Base-by-base conservation (phyloP, 2,888 invertebrate species). In the Cantharis rufa region DNA sequence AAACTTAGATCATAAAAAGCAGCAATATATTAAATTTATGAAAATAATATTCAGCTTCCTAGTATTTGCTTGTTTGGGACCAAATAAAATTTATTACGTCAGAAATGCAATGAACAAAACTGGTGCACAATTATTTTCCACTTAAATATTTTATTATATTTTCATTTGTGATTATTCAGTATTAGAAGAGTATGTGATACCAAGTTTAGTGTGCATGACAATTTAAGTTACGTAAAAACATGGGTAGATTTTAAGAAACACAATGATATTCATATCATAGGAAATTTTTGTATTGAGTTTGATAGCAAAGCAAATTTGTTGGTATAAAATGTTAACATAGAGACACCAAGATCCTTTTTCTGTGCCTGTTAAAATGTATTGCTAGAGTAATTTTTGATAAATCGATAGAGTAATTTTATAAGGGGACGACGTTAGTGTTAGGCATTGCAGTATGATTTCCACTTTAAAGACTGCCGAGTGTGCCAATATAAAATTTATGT, bases 391-490 rank as follows among this genome's bases (percentile, higher is more conserved):
- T 48, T 48, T 48, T 48, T 48, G 48, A 48, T 48, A 48, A 48
- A 48, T 48, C 48, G 48, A 48, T 48, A 48, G 4, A n/a, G n/a
- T 48, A 48, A 48, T 48, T 48, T 48, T 48, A 48, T 48, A 48
- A 48, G 48, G n/a, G 48, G 48, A 48, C 7, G 48, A 48, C 27
- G 75, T 69, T 70, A 48, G 61, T 70, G 28, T 62, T 62, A 61
- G 74, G 74, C 78, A 74, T 73, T 71, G 72, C 71, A 71, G 73
- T 69, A 72, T 61, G 72, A 78, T 62, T 72, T 76, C 15, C 15
- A 72, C 61, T 21, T 62, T 70, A 24, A 70, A 74, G 78, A 77
- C 78, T 78, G 78, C 76, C 78, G 76, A 70, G 78, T 71, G 78
- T 78, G 78, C 78, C 78, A 78, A 78, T 69, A 72, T 21, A 24